Evolutionary conservation across 2,888 invertebrate genomes (phyloP), one percentile per base, ranked within the genome.

Genomic region (Drosophila prostipennis): DNA sequence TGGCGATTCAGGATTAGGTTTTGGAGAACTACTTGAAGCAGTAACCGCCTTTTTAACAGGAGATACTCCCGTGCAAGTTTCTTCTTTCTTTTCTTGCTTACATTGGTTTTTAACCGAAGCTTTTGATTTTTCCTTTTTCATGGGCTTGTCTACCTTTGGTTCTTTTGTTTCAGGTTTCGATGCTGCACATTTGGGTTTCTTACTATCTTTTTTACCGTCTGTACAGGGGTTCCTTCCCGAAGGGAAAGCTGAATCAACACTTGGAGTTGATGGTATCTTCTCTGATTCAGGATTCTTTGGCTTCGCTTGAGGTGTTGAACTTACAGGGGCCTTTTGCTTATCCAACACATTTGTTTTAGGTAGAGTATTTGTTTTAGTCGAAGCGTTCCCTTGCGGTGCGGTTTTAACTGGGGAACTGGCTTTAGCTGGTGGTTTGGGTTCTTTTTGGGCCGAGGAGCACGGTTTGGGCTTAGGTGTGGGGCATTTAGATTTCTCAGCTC

Each of bases 171-270:
- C 11, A 3, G n/a, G 11, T 8, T 19, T 39, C 2, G 2, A 1
- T 0, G n/a, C 10, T n/a, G 13, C 1, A 39, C 13, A 6, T 6
- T 57, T 19, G 1, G 56, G 5, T 29, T n/a, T 36, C 2, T 19
- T 11, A 2, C 2, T 3, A 6, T 10, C 16, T 3, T 11, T 37
- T 1, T 37, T 16, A 0, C 37, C 56, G 0, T 37, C 56, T 4
- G 0, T 14, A 29, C 56, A 56, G 13, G 56, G 56, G 13, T 56
- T 56, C 26, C 19, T 57, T 6, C 53, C 40, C 40, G 16, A 16
- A 5, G 40, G 40, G 8, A 40, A 40, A 40, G 40, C 40, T 10
- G 40, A 10, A 16, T 40, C 53, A 4, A 7, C 19, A 7, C 13
- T 6, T 4, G n/a, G 10, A 32, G 1, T n/a, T 19, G 16, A 4